Evolutionary conservation across 2,797 vertebrate species (phyloP).

Genomic region (Hypotaenidia philippensis): DNA sequence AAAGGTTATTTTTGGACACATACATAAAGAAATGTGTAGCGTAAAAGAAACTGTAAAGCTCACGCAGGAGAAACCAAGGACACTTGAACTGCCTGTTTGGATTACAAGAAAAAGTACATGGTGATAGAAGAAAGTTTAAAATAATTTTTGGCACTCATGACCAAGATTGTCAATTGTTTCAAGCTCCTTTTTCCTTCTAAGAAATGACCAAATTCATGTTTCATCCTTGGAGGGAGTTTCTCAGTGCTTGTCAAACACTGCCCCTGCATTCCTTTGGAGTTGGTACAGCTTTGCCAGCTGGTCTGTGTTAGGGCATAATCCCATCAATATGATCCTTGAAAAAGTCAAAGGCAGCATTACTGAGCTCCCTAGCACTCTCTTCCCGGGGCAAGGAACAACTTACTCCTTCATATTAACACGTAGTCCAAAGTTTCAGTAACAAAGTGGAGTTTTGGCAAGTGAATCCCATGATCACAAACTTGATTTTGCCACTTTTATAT

Average conservation of each 20-base stretch:
- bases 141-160: background rate
- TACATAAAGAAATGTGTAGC: background rate
- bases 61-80: background rate
- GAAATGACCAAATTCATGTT: background rate
- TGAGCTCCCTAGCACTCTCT: background rate
- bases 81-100: background rate
- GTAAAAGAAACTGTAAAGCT: background rate
- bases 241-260: background rate
- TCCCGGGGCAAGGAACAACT: background rate
- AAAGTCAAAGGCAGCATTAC: background rate
- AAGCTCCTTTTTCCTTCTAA: background rate
- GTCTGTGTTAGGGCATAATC: background rate
- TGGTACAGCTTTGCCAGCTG: background rate
- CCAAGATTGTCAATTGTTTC: background rate
- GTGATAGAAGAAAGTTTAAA: background rate
- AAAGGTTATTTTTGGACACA: background rate
- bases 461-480: background rate
- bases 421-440: background rate
- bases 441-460: background rate
- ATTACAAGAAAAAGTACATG: background rate
- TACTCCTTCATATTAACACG: rapidly evolving
- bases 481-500: background rate
- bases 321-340: background rate
- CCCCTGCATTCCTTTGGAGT: background rate
- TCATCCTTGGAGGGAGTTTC: background rate